Evolutionary conservation across 2,113 vertebrate species (phyloP).

Genomic region (Eleginops maclovinus): DNA sequence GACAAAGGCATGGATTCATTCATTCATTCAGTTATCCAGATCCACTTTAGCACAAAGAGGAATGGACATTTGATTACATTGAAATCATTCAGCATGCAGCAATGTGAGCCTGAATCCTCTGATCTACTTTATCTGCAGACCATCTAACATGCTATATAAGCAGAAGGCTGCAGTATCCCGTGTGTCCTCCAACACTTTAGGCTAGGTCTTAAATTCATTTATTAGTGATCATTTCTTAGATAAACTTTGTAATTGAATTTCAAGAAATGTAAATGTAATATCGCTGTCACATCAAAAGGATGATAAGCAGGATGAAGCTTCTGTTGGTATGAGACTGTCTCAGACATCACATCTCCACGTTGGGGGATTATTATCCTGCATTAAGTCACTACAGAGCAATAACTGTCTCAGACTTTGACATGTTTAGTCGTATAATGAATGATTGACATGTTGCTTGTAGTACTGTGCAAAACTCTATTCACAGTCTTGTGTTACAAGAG

Average conservation of each 20-base stretch:
- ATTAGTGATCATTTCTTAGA: constrained; percentile 12
- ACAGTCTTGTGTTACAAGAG: background rate
- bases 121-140: constrained; percentile 1
- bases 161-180: background rate
- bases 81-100: constrained; percentile 24
- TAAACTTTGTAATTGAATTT: constrained; percentile 9
- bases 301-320: background rate
- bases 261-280: constrained; percentile 2
- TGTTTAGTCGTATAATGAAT: background rate
- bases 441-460: background rate
- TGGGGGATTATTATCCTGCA: background rate
- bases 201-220: constrained; percentile 25
- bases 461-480: background rate
- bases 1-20: constrained; percentile 27
- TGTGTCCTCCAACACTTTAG: constrained; percentile 1
- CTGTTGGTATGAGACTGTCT: background rate
- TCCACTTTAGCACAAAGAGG: constrained; percentile 26
- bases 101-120: constrained; percentile 20
- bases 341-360: background rate
- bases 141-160: constrained; percentile 1
- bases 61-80: constrained; percentile 34
- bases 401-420: background rate
- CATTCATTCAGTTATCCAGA: constrained; percentile 8
- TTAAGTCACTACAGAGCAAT: background rate
- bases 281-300: background rate